Conservation (phyloP, 2,888 invertebrate genomes). For the Coleophora deauratella region DNA sequence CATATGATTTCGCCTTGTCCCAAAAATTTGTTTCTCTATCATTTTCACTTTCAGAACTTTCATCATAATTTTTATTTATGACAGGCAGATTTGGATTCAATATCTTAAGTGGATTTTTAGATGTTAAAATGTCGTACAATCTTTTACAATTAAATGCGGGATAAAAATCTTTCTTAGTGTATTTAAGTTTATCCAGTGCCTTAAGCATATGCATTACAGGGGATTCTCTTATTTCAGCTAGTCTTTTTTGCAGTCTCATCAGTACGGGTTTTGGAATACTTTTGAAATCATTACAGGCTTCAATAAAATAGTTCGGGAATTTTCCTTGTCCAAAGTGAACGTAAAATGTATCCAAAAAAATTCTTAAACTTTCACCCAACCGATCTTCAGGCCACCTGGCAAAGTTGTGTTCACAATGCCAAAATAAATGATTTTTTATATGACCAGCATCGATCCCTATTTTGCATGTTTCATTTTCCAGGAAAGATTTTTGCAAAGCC, state of each 20-base stretch:
- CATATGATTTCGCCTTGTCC: constrained; percentile 64
- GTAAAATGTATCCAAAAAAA: constrained; percentile 78
- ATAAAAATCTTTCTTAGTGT: constrained; percentile 76
- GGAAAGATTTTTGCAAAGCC: constrained; percentile 80
- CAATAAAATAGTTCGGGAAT: constrained; percentile 83
- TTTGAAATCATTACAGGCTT: constrained; percentile 81
- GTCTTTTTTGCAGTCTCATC: constrained; percentile 76
- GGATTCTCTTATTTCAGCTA: constrained; percentile 80
- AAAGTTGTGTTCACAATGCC: constrained; percentile 83
- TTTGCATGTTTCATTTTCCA: constrained; percentile 77
- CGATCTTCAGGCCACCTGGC: constrained; percentile 83
- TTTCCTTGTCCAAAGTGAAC: constrained; percentile 73
- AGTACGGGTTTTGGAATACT: constrained; percentile 78
- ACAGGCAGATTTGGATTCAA: constrained; percentile 57
- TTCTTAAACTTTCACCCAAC: constrained; percentile 78
- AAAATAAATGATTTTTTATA: constrained; percentile 82
- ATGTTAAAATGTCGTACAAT: constrained; percentile 74
- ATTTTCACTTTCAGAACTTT: constrained; percentile 57
- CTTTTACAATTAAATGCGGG: constrained; percentile 75
- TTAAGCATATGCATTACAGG: constrained; percentile 81
- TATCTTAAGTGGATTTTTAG: constrained; percentile 66
- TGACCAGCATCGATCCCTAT: constrained; percentile 81
- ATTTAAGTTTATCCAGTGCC: constrained; percentile 80
- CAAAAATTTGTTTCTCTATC: constrained; percentile 47
- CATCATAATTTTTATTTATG: constrained; percentile 25